These are phyloP conservation scores for Nerophis lumbriciformis DNA, from an alignment of 2,113 vertebrate species.

Conservation along the genomic window DNA sequence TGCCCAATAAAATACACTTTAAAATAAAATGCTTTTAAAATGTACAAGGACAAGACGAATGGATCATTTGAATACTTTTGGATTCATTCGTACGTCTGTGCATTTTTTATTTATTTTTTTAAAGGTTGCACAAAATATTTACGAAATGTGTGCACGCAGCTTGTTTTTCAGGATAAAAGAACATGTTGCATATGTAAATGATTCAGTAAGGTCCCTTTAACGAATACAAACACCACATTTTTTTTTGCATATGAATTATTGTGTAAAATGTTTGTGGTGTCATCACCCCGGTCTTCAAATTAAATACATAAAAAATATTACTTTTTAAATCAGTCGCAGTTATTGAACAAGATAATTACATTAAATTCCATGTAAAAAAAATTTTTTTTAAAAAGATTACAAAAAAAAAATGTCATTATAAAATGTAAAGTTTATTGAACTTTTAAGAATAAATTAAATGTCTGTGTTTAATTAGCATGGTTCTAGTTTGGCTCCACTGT, in stretches of 20 bases:
- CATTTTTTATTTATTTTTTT: slow-evolving; percentile 17
- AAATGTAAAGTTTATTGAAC: too few relatives aligned
- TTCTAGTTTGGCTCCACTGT: neutral
- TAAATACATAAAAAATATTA: too few relatives aligned
- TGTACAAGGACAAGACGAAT: slow-evolving; percentile 42
- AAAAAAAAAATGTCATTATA: too few relatives aligned
- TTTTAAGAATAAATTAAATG: too few relatives aligned
- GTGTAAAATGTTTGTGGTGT: too few relatives aligned
- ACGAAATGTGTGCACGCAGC: slow-evolving; percentile 57
- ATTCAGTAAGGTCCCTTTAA: neutral
- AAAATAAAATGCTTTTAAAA: slow-evolving; percentile 27
- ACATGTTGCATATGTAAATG: slow-evolving; percentile 68
- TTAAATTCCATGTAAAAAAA: neutral
- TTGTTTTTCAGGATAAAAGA: slow-evolving; percentile 55
- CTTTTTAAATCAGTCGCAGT: too few relatives aligned
- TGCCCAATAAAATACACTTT: slow-evolving; percentile 29
- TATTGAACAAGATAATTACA: neutral
- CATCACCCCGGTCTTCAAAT: too few relatives aligned
- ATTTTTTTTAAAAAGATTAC: neutral
- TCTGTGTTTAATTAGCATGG: too few relatives aligned
- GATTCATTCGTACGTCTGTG: slow-evolving; percentile 47
- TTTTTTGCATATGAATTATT: too few relatives aligned
- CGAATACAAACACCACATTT: too few relatives aligned
- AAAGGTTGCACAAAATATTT: slow-evolving; percentile 58
- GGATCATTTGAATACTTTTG: slow-evolving; percentile 29